phyloP scores from a whole-genome alignment of 2,113 vertebrate genomes.

The Piaya cayana region DNA sequence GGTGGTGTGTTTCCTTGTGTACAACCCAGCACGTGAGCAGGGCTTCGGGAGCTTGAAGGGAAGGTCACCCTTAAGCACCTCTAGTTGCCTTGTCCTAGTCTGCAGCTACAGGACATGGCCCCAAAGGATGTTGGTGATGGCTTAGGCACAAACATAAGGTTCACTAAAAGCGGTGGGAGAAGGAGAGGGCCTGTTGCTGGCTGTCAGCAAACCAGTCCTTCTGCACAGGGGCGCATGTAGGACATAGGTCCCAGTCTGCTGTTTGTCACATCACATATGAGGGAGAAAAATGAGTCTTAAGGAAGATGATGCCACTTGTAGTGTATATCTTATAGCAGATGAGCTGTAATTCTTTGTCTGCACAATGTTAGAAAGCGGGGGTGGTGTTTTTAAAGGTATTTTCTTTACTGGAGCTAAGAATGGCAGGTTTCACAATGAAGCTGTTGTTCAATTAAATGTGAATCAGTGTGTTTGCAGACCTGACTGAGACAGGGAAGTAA shows the following conservation, averaged over 20 bases:
- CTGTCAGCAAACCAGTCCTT: background rate
- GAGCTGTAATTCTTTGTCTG: conserved; percentile 42
- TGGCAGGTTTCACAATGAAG: conserved; percentile 54
- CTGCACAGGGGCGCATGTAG: background rate
- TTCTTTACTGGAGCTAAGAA: conserved; percentile 37
- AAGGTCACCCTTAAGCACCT: background rate
- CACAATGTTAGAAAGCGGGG: background rate
- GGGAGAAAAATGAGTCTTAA: background rate
- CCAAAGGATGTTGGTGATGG: fast-evolving
- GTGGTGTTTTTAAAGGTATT: conserved; percentile 32
- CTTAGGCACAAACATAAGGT: background rate
- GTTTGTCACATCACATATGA: fast-evolving
- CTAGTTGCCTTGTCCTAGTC: fast-evolving
- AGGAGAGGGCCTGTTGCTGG: background rate
- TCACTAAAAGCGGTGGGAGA: fast-evolving
- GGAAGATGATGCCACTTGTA: background rate
- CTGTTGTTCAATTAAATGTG: conserved; percentile 30
- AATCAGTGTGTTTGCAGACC: conserved; percentile 46
- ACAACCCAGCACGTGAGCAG: background rate
- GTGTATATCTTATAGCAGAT: background rate
- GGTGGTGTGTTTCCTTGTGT: background rate
- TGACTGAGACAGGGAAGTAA: conserved; percentile 19
- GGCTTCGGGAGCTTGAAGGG: background rate
- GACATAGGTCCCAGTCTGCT: background rate
- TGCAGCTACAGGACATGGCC: fast-evolving